Evolutionary conservation across 1,140 invertebrate genomes (phyloP).

Genomic region (Danaus melanippus): DNA sequence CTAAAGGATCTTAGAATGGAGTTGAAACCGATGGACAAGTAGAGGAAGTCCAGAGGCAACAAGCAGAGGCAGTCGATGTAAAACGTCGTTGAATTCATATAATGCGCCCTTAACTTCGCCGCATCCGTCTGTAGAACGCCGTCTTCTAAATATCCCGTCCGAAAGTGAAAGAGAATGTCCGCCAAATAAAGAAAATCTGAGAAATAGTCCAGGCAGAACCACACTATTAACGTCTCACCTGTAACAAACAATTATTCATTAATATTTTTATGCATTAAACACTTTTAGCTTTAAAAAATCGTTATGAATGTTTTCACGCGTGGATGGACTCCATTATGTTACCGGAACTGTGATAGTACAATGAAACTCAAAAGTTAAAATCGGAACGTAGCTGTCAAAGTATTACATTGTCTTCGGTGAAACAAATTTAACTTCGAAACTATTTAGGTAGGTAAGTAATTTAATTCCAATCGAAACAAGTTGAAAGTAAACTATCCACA

Average conservation of each 20-base stretch:
- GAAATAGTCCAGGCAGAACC: slow-evolving; percentile 97
- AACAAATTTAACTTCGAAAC: slow-evolving; percentile 47
- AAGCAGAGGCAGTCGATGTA: slow-evolving; percentile 99
- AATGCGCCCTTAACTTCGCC: slow-evolving; percentile 93
- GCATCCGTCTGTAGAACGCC: slow-evolving; percentile 97
- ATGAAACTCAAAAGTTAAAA: slow-evolving; percentile 31
- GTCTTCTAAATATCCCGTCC: slow-evolving; percentile 96
- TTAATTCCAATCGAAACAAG: slow-evolving; percentile 45
- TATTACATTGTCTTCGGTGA: slow-evolving; percentile 38
- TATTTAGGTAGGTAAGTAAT: slow-evolving; percentile 48
- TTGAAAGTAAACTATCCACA: slow-evolving; percentile 40
- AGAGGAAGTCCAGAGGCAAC: slow-evolving; percentile 97
- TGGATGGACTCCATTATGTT: too few species aligned
- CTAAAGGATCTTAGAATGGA: slow-evolving; percentile 97
- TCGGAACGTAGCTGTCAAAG: slow-evolving; percentile 36
- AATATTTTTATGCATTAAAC: too few species aligned
- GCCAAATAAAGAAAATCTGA: slow-evolving; percentile 96
- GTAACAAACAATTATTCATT: slow-evolving; percentile 41
- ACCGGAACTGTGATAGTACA: slow-evolving; percentile 16
- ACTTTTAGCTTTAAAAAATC: slow-evolving; percentile 4
- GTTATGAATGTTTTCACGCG: neutral
- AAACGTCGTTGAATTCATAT: slow-evolving; percentile 99
- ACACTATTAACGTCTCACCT: slow-evolving; percentile 91
- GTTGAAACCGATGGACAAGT: slow-evolving; percentile 98
- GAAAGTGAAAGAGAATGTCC: slow-evolving; percentile 97